Evolutionary conservation across 2,113 vertebrate species (phyloP).

Genomic region (Prietella phreatophila): DNA sequence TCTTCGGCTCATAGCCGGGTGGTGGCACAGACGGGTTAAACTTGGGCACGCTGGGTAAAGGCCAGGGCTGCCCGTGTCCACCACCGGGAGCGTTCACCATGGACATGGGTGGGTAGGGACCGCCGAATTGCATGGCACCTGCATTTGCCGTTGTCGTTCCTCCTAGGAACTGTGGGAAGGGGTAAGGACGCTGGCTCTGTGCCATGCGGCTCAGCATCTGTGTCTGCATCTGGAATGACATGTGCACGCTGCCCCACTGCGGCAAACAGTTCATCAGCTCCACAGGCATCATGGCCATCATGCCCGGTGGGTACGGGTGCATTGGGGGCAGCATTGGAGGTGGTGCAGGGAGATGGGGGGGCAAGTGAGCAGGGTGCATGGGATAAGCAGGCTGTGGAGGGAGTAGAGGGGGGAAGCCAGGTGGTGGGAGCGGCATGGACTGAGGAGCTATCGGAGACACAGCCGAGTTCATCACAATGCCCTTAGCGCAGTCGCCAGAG

Average conservation of each 20-base stretch:
- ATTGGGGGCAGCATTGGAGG: slow-evolving; percentile 82
- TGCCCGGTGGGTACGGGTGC: slow-evolving; percentile 78
- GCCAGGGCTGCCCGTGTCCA: slow-evolving; percentile 84
- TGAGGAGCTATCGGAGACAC: slow-evolving; percentile 77
- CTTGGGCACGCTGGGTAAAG: slow-evolving; percentile 78
- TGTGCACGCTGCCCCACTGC: slow-evolving; percentile 91
- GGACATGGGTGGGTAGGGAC: slow-evolving; percentile 80
- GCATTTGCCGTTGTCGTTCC: slow-evolving; percentile 18
- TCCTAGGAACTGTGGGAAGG: slow-evolving; percentile 83
- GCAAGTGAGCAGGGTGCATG: slow-evolving; percentile 67
- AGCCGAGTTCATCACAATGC: slow-evolving; percentile 88
- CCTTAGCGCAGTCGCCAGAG: slow-evolving; percentile 84
- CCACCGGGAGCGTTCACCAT: slow-evolving; percentile 68
- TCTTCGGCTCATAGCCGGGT: slow-evolving; percentile 87
- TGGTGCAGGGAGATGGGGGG: slow-evolving; percentile 65
- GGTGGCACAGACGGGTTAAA: slow-evolving; percentile 95
- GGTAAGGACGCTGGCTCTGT: slow-evolving; percentile 84
- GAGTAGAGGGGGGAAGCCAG: slow-evolving; percentile 80
- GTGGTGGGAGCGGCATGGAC: slow-evolving; percentile 77
- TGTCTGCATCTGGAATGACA: slow-evolving; percentile 99
- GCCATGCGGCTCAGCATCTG: slow-evolving; percentile 98
- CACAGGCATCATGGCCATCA: slow-evolving; percentile 90
- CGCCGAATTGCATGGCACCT: slow-evolving; percentile 75
- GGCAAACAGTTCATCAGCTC: slow-evolving; percentile 88
- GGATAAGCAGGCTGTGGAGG: slow-evolving; percentile 76